Conservation (phyloP, 2,888 invertebrate species). For the Mimumesa dahlbomi region DNA sequence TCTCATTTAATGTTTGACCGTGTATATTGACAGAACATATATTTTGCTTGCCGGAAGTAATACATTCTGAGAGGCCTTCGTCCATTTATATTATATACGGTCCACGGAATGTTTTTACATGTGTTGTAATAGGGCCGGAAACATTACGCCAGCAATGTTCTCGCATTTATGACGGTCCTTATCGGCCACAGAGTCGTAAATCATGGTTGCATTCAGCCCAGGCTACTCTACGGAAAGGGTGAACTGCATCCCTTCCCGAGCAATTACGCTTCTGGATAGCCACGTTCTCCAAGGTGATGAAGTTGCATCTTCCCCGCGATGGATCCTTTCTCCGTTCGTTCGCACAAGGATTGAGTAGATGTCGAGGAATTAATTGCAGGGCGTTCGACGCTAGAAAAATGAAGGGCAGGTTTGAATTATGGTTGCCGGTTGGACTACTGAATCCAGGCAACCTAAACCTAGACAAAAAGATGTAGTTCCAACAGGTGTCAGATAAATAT, state of each 20-base stretch:
- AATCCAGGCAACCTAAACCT: not conserved
- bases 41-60: too few species aligned
- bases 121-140: conserved; percentile 14
- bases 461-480: not conserved
- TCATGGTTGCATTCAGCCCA: conserved; percentile 65
- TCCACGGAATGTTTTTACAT: conserved; percentile 23
- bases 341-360: too few species aligned
- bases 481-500: conserved; percentile 29
- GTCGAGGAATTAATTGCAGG: not conserved
- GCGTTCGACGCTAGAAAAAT: conserved; percentile 11
- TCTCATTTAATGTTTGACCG: too few species aligned
- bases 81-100: conserved; percentile 2
- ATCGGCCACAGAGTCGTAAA: conserved; percentile 62
- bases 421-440: not conserved
- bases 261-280: conserved; percentile 53
- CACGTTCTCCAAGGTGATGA: conserved; percentile 37
- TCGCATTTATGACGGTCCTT: conserved; percentile 58
- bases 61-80: too few species aligned
- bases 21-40: too few species aligned
- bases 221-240: conserved; percentile 42
- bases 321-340: conserved; percentile 13
- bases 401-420: not conserved
- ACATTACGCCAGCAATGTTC: conserved; percentile 51
- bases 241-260: conserved; percentile 53
- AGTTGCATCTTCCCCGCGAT: conserved; percentile 16